These are phyloP conservation scores for Epinephelus moara DNA, from an alignment of 2,113 vertebrate genomes.

Conservation along the genomic window DNA sequence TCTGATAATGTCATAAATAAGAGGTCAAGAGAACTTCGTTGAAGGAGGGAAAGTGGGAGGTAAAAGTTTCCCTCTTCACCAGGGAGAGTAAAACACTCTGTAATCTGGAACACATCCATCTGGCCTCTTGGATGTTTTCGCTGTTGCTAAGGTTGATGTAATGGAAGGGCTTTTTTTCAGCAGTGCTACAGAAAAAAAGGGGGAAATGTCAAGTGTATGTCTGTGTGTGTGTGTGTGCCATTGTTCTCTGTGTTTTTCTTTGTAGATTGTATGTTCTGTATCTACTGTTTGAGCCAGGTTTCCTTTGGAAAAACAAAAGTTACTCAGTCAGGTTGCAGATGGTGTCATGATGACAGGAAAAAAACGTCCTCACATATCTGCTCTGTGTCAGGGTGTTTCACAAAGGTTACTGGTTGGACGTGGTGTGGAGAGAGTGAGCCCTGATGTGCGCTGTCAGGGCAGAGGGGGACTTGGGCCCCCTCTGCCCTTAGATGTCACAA, in stretches of 20 bases:
- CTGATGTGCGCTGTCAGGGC: constrained; percentile 59
- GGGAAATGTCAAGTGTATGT: constrained; percentile 49
- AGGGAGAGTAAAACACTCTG: constrained; percentile 58
- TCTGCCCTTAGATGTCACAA: constrained; percentile 74
- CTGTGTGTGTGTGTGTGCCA: constrained; percentile 42
- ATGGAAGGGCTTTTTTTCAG: constrained; percentile 74
- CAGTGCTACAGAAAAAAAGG: constrained; percentile 56
- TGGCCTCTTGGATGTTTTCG: constrained; percentile 76
- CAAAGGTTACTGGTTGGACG: constrained; percentile 72
- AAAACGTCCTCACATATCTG: constrained; percentile 46
- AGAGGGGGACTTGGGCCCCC: constrained; percentile 48
- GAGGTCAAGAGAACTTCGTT: constrained; percentile 41
- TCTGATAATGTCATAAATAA: constrained; percentile 45
- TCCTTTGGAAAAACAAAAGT: constrained; percentile 56
- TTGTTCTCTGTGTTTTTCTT: constrained; percentile 67
- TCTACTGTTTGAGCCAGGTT: constrained; percentile 27
- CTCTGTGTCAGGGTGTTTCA: constrained; percentile 61
- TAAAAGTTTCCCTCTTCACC: constrained; percentile 54
- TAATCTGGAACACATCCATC: constrained; percentile 68
- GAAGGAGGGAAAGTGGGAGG: constrained; percentile 39
- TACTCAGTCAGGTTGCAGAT: constrained; percentile 32
- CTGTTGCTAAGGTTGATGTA: constrained; percentile 83
- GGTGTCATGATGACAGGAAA: constrained; percentile 65
- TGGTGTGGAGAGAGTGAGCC: constrained; percentile 46
- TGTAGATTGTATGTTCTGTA: constrained; percentile 5